phyloP scores from a whole-genome alignment of 1,140 invertebrate species.

The Bacillus rossius region DNA sequence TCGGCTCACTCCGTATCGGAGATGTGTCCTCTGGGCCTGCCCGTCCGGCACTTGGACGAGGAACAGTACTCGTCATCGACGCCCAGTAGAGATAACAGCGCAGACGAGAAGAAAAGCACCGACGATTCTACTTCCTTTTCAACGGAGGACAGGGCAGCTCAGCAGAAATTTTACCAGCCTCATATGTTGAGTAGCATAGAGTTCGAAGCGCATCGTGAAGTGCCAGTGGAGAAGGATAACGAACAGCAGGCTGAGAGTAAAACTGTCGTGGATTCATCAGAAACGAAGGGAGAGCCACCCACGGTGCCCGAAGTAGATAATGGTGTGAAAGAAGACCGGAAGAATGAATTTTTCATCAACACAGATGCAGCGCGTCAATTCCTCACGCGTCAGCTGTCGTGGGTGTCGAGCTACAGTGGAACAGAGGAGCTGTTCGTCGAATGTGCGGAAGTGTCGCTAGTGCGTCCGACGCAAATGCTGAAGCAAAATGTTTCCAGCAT shows the following conservation, averaged over 20 bases:
- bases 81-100: slow-evolving; percentile 40
- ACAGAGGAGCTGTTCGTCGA: slow-evolving; percentile 59
- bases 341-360: slow-evolving; percentile 63
- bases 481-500: slow-evolving; percentile 48
- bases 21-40: slow-evolving; percentile 42
- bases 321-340: slow-evolving; percentile 47
- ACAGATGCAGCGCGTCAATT: slow-evolving; percentile 65
- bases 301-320: slow-evolving; percentile 26
- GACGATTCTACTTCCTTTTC: slow-evolving; percentile 21
- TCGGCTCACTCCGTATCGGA: slow-evolving; percentile 38
- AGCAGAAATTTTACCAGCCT: no score
- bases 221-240: background rate
- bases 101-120: slow-evolving; percentile 25
- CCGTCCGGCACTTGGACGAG: slow-evolving; percentile 33
- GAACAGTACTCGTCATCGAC: slow-evolving; percentile 38
- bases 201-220: background rate
- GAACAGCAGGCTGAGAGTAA: slow-evolving; percentile 22
- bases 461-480: slow-evolving; percentile 18
- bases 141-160: slow-evolving; percentile 7
- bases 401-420: slow-evolving; percentile 54
- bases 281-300: slow-evolving; percentile 37
- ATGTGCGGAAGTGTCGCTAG: slow-evolving; percentile 52
- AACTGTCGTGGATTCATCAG: slow-evolving; percentile 14
- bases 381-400: slow-evolving; percentile 62
- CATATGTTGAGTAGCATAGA: background rate